Percentiles rank a stretch among this genome's conserved stretches.
These are phyloP conservation scores for Xenus cinereus DNA, from an alignment of 2,113 vertebrate genomes.

Conservation along the genomic window DNA sequence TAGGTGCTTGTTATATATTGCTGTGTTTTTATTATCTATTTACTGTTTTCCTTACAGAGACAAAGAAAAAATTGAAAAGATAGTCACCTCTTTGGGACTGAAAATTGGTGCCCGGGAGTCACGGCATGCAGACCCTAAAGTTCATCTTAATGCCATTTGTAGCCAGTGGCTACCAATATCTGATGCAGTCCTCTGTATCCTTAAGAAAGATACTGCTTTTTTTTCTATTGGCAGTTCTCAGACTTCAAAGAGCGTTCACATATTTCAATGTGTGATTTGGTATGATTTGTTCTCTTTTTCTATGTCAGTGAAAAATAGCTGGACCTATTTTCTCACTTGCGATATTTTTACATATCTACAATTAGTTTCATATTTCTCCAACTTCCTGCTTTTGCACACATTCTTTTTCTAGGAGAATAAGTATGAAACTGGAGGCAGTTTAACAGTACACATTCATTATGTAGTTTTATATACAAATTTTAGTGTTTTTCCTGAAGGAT, in stretches of 20 bases:
- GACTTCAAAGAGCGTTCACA: background rate
- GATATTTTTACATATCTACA: background rate
- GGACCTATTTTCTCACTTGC: background rate
- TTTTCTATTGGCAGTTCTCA: background rate
- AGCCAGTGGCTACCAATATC: conserved; percentile 95
- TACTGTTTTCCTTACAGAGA: conserved; percentile 75
- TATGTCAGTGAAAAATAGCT: background rate
- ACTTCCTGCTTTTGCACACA: background rate
- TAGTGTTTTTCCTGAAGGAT: background rate
- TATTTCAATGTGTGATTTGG: background rate
- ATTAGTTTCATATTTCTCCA: background rate
- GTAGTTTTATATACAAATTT: background rate
- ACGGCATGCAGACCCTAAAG: conserved; percentile 89
- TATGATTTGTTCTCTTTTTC: background rate
- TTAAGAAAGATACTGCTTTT: background rate
- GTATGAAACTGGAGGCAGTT: background rate
- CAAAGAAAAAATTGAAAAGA: conserved; percentile 92
- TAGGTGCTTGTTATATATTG: background rate
- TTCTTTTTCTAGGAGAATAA: background rate
- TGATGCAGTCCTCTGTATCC: conserved; percentile 93
- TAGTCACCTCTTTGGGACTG: conserved; percentile 87
- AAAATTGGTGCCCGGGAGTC: conserved; percentile 85
- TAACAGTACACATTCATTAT: background rate
- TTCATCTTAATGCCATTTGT: conserved; percentile 92
- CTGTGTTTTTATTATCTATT: background rate